phyloP scores from a whole-genome alignment of 2,797 vertebrate species.

The Alectoris magna region DNA sequence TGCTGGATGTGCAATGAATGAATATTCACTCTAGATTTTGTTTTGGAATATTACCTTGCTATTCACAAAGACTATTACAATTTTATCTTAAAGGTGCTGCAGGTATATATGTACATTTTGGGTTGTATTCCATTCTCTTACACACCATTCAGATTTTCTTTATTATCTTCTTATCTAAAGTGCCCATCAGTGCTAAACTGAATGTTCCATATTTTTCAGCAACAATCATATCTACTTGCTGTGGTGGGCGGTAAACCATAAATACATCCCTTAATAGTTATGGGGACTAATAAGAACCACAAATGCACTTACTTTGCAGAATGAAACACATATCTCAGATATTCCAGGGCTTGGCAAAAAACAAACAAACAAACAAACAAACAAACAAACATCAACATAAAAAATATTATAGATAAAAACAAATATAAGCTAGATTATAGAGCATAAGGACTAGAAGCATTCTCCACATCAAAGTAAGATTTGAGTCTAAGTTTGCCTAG shows the following conservation, averaged over 20 bases:
- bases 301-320: not conserved
- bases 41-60: not conserved
- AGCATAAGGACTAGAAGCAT: not conserved
- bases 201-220: not conserved
- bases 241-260: not conserved
- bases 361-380: too few relatives aligned
- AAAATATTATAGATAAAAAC: rapidly evolving
- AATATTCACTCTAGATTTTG: not conserved
- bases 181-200: not conserved
- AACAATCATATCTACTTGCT: not conserved
- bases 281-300: not conserved
- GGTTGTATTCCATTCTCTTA: not conserved
- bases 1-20: rapidly evolving
- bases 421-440: not conserved
- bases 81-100: not conserved
- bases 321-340: not conserved
- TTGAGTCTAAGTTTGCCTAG: not conserved
- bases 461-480: not conserved
- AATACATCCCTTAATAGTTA: not conserved
- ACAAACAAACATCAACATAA: too few relatives aligned
- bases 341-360: not conserved
- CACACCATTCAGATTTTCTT: not conserved
- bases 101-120: rapidly evolving
- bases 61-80: not conserved
- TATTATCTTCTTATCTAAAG: not conserved